These are phyloP conservation scores for Dendrolimus houi DNA, from an alignment of 2,888 invertebrate species.

Conservation along the genomic window DNA sequence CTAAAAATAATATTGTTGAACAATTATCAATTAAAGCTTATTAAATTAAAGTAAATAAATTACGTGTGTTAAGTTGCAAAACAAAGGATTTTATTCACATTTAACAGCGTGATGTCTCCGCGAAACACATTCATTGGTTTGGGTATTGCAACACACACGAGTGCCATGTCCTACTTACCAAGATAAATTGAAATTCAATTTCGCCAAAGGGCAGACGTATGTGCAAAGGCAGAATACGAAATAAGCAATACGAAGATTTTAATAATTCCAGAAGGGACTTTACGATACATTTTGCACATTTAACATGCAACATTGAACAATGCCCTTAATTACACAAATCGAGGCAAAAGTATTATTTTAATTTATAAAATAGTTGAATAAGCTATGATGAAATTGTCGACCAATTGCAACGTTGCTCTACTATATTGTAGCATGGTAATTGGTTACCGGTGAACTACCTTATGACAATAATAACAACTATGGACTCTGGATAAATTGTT, in stretches of 20 bases:
- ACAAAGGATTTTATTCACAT: slow-evolving; percentile 20
- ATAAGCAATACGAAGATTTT: slow-evolving; percentile 3
- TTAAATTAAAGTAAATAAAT: not conserved
- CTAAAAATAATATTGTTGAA: no score
- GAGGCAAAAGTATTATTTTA: no score
- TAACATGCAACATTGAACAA: no score
- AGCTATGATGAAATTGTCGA: not conserved
- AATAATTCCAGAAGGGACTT: not conserved
- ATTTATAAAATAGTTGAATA: not conserved
- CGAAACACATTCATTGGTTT: slow-evolving; percentile 49
- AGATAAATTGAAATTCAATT: slow-evolving; percentile 70
- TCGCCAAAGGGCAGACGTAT: slow-evolving; percentile 62
- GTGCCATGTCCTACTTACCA: slow-evolving; percentile 59
- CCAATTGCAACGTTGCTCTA: not conserved
- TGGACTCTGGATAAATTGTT: no score
- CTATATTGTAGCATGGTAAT: not conserved
- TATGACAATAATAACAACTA: no score
- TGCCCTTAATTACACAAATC: no score
- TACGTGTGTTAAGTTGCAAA: slow-evolving; percentile 1
- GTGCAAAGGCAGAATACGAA: slow-evolving; percentile 38
- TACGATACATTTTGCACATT: no score
- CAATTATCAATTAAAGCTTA: not conserved
- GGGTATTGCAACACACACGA: slow-evolving; percentile 50
- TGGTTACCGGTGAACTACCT: not conserved
- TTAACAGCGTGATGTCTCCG: slow-evolving; percentile 37